Base-by-base conservation (phyloP, 53 echinoderm and acorn worm genomes). In the Echinometra lucunter region DNA sequence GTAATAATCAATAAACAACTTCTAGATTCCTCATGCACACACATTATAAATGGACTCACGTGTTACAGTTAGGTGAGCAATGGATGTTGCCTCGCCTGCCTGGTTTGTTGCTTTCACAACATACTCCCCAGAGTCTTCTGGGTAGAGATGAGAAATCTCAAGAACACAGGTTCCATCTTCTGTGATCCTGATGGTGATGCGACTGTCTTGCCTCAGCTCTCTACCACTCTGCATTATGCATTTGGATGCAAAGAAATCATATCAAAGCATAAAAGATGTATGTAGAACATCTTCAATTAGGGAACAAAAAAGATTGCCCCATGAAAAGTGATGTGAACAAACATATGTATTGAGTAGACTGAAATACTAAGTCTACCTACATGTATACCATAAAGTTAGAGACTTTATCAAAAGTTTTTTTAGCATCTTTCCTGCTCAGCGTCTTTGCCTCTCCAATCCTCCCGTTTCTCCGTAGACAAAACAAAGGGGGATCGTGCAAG, bases 51-150 rank as follows among this genome's bases (percentile, higher is more conserved):
- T 66, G 32, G 37, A 93, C 96, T 96, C 66, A 99, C 99, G 92
- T 95, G 82, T 95, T 57, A 99, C 97, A 81, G 89, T 92, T 42
- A 99, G 95, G 66, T 95, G 93, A 42, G 98, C 99, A 94, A 97
- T 95, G 57, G 96, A 99, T 6, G 98, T 96, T 90, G 99, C 96
- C 94, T 99, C 99, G 72, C 99, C 99, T 57, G 98, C 99, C 95
- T 96, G 96, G 96, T 99, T 98, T 42, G 96, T 90, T 53, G 99
- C 99, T 94, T 96, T 96, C 7, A 99, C 98, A 92, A 98, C 88
- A 89, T 98, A 98, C 75, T 98, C 96, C 1, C 97, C 99, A 91
- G 95, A 97, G 89, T 99, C 99, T 88, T 97, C 94, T 13, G 97
- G 96, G 58, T 96, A 94, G 38, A 98, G 96, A 25, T 90, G 95